Evolutionary conservation across 1,140 invertebrate species (phyloP).

Genomic region (Temnothorax longispinosus): DNA sequence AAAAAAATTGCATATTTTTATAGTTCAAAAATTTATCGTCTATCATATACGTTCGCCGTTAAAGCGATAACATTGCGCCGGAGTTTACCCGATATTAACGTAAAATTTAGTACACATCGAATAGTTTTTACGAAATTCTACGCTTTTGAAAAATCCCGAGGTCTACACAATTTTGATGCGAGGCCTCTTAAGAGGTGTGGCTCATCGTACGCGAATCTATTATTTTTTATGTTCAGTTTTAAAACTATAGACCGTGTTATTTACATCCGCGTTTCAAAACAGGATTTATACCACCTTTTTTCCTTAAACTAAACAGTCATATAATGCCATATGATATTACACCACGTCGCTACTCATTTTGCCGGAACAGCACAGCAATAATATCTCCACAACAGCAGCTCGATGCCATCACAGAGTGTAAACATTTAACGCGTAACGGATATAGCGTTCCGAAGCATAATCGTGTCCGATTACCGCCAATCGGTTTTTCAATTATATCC

Average conservation of each 20-base stretch:
- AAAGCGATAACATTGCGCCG: neutral
- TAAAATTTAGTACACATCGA: neutral
- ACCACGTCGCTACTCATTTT: conserved; percentile 20
- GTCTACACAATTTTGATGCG: neutral
- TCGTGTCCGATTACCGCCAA: conserved; percentile 58
- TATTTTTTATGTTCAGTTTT: neutral
- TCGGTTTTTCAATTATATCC: conserved; percentile 60
- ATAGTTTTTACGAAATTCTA: neutral
- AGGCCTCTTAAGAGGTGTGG: neutral
- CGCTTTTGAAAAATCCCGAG: neutral
- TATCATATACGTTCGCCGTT: neutral
- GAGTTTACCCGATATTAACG: neutral
- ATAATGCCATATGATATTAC: conserved; percentile 49
- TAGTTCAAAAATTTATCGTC: conserved; percentile 17
- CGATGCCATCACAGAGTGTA: conserved; percentile 28
- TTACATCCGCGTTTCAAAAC: conserved; percentile 15
- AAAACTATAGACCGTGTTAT: neutral
- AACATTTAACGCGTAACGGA: conserved; percentile 60
- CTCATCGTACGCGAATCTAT: neutral
- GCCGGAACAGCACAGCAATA: conserved; percentile 40
- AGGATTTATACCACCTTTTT: conserved; percentile 8
- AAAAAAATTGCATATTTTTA: conserved; percentile 51
- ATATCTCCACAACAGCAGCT: conserved; percentile 30
- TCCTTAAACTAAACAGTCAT: conserved; percentile 23
- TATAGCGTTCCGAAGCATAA: conserved; percentile 49